A percentile compares a stretch with the other conserved stretches of the same genome.
These are phyloP conservation scores for Schlechtendalia chinensis DNA, from an alignment of 1,140 invertebrate species.

Conservation along the genomic window DNA sequence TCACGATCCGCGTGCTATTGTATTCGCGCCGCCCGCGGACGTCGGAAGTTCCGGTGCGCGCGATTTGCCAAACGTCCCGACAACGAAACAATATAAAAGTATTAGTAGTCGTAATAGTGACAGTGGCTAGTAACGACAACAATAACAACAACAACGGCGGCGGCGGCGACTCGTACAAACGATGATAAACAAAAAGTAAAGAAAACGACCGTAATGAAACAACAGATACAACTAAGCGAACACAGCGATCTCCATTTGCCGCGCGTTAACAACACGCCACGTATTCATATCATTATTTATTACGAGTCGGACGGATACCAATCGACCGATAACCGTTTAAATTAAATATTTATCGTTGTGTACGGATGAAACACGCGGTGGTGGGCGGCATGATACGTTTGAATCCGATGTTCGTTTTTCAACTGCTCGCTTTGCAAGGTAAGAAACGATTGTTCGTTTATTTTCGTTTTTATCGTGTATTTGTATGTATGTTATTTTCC, in stretches of 20 bases:
- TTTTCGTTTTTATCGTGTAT: too few species aligned
- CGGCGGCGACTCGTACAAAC: background rate
- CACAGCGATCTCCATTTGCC: too few species aligned
- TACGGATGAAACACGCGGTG: background rate
- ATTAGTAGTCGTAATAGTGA: too few species aligned
- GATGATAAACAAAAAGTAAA: background rate
- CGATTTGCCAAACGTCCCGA: slow-evolving; percentile 5
- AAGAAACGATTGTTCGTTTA: background rate
- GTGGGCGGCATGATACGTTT: background rate
- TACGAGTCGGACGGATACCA: too few species aligned
- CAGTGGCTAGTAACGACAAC: too few species aligned
- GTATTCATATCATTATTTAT: too few species aligned
- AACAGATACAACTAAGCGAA: too few species aligned
- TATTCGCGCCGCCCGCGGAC: slow-evolving; percentile 28
- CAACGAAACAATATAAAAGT: background rate
- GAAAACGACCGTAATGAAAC: background rate
- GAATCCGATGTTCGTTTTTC: background rate
- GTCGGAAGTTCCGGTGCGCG: slow-evolving; percentile 31
- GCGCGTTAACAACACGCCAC: background rate
- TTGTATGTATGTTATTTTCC: too few species aligned
- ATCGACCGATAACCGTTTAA: too few species aligned
- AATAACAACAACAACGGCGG: background rate
- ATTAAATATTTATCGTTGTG: too few species aligned
- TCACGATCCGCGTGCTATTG: background rate
- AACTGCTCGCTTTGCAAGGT: background rate